Evolutionary conservation across 2,888 invertebrate genomes (phyloP).

Genomic region (Sepiola atlantica): DNA sequence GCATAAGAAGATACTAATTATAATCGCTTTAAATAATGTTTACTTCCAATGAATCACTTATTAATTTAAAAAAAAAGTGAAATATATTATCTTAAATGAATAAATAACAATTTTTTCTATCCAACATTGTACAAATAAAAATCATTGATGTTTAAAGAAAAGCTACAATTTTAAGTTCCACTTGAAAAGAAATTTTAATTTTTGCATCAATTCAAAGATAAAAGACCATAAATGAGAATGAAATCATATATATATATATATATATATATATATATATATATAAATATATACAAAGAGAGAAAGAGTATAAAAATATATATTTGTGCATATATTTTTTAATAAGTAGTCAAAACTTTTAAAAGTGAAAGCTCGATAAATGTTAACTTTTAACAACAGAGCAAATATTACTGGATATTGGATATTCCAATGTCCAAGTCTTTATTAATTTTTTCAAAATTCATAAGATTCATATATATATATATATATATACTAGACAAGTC

Average conservation of each 20-base stretch:
- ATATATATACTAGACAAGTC: no score
- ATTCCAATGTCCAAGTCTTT: no score
- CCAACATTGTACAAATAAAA: not conserved
- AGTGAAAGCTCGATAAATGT: no score
- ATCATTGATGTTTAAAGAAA: not conserved
- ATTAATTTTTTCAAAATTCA: no score
- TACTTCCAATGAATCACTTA: not conserved
- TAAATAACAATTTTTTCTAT: not conserved
- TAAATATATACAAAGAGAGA: no score
- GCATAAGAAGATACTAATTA: not conserved
- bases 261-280: no score
- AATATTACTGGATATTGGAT: no score
- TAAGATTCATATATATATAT: no score
- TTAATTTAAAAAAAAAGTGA: not conserved
- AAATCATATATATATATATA: not conserved
- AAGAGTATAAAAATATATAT: no score
- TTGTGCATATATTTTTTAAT: no score
- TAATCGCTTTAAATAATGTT: not conserved
- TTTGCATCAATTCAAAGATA: not conserved
- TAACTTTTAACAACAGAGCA: no score
- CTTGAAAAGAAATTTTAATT: not conserved
- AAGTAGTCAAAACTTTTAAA: no score
- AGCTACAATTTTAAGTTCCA: not conserved
- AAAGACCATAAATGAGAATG: not conserved
- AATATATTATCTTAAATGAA: not conserved